A percentile compares a stretch with the other conserved stretches of the same genome.
These are phyloP conservation scores for Himalopsyche tibetana DNA, from an alignment of 2,888 invertebrate species.

Conservation along the genomic window DNA sequence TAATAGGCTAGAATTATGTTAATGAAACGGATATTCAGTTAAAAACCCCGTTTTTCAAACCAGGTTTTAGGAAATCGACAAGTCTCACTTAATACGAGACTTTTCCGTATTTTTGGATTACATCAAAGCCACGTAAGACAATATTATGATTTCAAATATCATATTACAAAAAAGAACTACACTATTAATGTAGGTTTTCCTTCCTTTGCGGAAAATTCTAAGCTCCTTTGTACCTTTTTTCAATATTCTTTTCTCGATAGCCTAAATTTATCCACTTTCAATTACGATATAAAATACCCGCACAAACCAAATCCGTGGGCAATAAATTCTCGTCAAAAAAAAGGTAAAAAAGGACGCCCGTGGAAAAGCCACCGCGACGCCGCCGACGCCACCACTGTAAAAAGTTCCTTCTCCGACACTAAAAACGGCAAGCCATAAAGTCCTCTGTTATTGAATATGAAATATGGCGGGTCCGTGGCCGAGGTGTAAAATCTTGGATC, in stretches of 20 bases:
- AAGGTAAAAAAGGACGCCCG: slow-evolving; percentile 13
- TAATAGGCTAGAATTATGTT: no score
- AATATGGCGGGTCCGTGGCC: background rate
- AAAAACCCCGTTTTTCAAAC: no score
- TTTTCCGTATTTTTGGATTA: background rate
- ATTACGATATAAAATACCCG: slow-evolving; percentile 26
- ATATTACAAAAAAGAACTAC: background rate
- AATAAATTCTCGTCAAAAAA: slow-evolving; percentile 24
- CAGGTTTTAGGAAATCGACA: no score
- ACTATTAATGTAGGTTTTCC: background rate
- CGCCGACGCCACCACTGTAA: slow-evolving; percentile 20
- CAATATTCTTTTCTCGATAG: slow-evolving; percentile 18
- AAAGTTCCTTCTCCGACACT: background rate
- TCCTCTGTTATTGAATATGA: slow-evolving; percentile 29
- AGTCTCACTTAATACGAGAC: background rate
- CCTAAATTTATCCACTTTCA: slow-evolving; percentile 26
- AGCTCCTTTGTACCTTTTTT: slow-evolving; percentile 12
- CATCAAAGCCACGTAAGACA: background rate
- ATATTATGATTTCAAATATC: slow-evolving; percentile 5
- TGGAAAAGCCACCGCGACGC: slow-evolving; percentile 8
- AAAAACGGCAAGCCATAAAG: slow-evolving; percentile 18
- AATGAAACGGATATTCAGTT: no score
- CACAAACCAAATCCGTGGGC: slow-evolving; percentile 34
- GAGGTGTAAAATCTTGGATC: background rate
- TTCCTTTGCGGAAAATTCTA: slow-evolving; percentile 1